These are phyloP conservation scores for Nannoperca australis DNA, from an alignment of 2,797 vertebrate genomes.

Conservation along the genomic window DNA sequence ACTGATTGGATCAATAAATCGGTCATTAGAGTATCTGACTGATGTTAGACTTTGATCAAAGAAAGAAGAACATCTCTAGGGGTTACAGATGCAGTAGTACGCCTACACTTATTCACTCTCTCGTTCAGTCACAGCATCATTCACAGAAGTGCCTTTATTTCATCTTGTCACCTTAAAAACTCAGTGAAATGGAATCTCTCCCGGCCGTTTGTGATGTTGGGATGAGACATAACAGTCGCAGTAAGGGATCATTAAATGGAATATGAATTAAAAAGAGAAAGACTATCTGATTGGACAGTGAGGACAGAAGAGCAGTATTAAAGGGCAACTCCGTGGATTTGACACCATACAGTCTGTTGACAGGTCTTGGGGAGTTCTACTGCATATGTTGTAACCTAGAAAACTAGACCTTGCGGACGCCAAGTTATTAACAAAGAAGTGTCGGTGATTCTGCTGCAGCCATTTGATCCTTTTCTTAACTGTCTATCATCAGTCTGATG, in stretches of 20 bases:
- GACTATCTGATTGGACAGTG: neutral
- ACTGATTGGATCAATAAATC: constrained; percentile 23
- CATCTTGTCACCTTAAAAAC: neutral
- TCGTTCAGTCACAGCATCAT: neutral
- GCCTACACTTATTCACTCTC: neutral
- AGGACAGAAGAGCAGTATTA: neutral
- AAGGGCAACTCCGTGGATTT: too few relatives aligned
- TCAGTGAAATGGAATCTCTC: neutral
- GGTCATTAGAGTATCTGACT: neutral
- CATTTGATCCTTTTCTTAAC: neutral
- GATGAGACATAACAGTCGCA: neutral
- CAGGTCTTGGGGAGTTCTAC: neutral
- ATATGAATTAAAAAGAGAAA: neutral
- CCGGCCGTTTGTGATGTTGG: neutral
- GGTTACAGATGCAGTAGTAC: neutral
- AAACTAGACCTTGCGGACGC: too few relatives aligned
- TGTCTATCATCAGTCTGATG: neutral
- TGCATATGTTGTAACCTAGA: neutral
- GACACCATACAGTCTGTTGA: too few relatives aligned
- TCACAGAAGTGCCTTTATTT: neutral
- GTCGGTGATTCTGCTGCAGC: neutral
- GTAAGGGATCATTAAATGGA: neutral
- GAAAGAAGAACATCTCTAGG: neutral
- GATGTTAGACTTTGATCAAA: constrained; percentile 9
- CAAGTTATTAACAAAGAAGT: neutral